Evolutionary conservation across 2,113 vertebrate genomes (phyloP).

Genomic region (zebrafish (Danio rerio)): DNA sequence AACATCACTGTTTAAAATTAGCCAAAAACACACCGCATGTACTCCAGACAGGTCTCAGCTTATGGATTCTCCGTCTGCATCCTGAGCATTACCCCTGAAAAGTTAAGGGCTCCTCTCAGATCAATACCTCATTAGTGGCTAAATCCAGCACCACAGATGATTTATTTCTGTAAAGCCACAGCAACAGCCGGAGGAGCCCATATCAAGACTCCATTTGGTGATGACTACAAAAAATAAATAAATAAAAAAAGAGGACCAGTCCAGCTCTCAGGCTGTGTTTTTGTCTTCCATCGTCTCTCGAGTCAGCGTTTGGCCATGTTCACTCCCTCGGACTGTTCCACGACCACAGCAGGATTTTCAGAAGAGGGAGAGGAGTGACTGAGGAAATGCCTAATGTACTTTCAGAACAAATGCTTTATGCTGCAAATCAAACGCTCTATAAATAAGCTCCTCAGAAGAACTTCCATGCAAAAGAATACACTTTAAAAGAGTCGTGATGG

Average conservation of each 20-base stretch:
- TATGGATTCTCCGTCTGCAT: no score
- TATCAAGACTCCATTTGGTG: no score
- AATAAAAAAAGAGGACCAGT: neutral
- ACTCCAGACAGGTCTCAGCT: no score
- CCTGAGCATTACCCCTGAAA: no score
- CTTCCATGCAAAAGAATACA: neutral
- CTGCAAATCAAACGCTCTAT: slow-evolving; percentile 2
- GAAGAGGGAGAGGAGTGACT: neutral
- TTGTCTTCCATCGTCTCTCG: neutral
- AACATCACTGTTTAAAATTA: no score
- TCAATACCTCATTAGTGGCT: no score
- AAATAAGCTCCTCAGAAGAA: neutral
- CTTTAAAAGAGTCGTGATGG: neutral
- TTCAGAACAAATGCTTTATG: neutral
- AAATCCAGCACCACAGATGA: no score
- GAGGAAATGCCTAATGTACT: slow-evolving; percentile 25
- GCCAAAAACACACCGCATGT: no score
- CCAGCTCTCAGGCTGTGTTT: slow-evolving; percentile 29
- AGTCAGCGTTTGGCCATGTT: neutral
- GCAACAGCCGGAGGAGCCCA: no score
- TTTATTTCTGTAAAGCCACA: no score
- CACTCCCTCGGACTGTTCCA: slow-evolving; percentile 58
- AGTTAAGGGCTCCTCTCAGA: no score
- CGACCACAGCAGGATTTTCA: slow-evolving; percentile 42
- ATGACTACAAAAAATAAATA: no score